Percentiles rank a stretch among this genome's conserved stretches.
These are phyloP conservation scores for Buphagus erythrorhynchus DNA, from an alignment of 2,797 vertebrate genomes.

Conservation along the genomic window DNA sequence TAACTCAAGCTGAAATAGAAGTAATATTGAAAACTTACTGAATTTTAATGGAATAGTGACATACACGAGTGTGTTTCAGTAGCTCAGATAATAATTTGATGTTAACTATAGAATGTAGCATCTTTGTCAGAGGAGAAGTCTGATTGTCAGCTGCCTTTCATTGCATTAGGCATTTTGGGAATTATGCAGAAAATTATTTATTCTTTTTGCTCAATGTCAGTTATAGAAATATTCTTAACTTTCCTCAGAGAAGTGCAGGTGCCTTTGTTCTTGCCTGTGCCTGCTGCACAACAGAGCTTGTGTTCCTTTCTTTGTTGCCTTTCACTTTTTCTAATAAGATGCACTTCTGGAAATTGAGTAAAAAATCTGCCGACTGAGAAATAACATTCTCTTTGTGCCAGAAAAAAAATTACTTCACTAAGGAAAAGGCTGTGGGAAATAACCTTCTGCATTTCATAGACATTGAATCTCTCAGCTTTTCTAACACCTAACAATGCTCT, in stretches of 20 bases:
- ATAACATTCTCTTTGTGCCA: background rate
- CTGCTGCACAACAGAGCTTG: background rate
- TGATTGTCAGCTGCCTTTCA: background rate
- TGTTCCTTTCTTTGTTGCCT: background rate
- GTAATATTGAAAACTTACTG: background rate
- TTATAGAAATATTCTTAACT: background rate
- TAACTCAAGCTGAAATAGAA: background rate
- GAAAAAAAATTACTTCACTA: background rate
- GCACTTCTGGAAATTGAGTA: background rate
- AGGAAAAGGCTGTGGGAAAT: background rate
- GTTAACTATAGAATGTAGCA: background rate
- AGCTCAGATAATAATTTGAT: background rate
- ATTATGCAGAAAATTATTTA: background rate
- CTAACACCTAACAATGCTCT: background rate
- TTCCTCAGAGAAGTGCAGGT: background rate
- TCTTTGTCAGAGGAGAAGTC: background rate
- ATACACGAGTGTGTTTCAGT: background rate
- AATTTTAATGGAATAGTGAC: background rate
- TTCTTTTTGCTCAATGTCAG: background rate
- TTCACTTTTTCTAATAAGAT: background rate
- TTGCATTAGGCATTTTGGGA: background rate
- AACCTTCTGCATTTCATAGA: background rate
- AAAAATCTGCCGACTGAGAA: background rate
- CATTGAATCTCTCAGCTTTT: background rate
- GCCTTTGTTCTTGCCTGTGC: background rate